Evolutionary conservation across 2,888 invertebrate genomes (phyloP).

Genomic region (Ryuthela nishihirai): DNA sequence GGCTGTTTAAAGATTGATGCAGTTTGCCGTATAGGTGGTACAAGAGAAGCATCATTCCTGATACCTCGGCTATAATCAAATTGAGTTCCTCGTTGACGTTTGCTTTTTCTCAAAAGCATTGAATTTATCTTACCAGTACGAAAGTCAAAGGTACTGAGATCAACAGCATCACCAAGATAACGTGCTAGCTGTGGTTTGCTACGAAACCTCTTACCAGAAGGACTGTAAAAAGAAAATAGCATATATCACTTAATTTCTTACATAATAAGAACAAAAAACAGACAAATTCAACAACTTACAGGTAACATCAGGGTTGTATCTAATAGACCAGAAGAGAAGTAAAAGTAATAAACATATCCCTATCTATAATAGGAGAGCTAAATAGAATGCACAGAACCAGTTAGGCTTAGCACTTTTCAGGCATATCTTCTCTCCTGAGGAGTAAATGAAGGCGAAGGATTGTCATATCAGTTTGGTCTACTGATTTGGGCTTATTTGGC

Average conservation of each 20-base stretch:
- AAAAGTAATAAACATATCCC: too few species aligned
- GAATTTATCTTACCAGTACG: constrained; percentile 72
- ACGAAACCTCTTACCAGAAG: constrained; percentile 75
- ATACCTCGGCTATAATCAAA: constrained; percentile 71
- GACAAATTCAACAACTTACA: too few species aligned
- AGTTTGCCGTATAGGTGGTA: constrained; percentile 94
- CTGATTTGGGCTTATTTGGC: too few species aligned
- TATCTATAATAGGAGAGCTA: too few species aligned
- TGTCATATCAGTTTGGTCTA: too few species aligned
- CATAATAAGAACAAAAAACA: background rate
- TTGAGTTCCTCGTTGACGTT: constrained; percentile 63
- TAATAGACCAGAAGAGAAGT: too few species aligned
- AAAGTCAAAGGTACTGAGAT: constrained; percentile 77
- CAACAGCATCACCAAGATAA: constrained; percentile 70
- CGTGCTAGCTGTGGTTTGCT: constrained; percentile 76
- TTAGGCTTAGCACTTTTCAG: too few species aligned
- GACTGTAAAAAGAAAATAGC: constrained; percentile 60
- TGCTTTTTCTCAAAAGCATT: constrained; percentile 66
- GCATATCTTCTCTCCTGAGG: too few species aligned
- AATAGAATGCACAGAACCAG: too few species aligned
- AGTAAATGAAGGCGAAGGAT: too few species aligned
- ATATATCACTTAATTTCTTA: background rate
- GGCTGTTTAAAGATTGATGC: constrained; percentile 99
- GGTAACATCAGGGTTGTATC: too few species aligned
- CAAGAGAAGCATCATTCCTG: constrained; percentile 80